phyloP scores from a whole-genome alignment of 2,113 vertebrate species.

The Onychostruthus taczanowskii region DNA sequence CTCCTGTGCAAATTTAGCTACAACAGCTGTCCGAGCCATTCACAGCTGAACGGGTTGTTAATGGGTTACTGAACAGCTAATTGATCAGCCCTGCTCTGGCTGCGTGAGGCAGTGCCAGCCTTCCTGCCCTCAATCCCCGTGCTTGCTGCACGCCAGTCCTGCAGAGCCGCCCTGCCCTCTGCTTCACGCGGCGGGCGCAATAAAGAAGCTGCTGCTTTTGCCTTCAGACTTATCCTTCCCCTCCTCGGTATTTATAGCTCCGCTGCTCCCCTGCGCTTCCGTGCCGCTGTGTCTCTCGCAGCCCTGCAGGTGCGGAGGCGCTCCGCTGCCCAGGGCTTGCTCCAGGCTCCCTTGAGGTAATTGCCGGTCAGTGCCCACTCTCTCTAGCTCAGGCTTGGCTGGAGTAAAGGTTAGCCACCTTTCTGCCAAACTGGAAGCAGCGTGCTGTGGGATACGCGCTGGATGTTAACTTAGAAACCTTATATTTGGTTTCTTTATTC shows the following conservation, averaged over 20 bases:
- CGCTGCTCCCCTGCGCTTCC: not conserved
- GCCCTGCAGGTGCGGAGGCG: not conserved
- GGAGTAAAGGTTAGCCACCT: not conserved
- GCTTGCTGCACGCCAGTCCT: not conserved
- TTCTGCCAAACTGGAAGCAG: not conserved
- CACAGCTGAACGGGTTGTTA: not conserved
- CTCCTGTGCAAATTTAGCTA: not conserved
- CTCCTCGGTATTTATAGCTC: not conserved
- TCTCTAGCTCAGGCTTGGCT: not conserved
- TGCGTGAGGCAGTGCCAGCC: not conserved
- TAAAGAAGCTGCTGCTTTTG: not conserved
- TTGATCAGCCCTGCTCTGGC: not conserved
- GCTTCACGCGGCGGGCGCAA: not conserved
- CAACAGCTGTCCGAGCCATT: not conserved
- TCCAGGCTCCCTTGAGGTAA: slow-evolving; percentile 25
- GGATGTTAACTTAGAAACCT: not conserved
- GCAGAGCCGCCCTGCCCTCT: not conserved
- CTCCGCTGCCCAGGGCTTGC: not conserved
- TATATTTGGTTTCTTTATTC: not conserved
- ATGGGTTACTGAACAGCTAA: not conserved
- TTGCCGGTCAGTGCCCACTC: slow-evolving; percentile 38
- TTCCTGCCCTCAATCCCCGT: not conserved
- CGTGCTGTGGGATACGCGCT: not conserved
- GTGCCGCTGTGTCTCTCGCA: not conserved
- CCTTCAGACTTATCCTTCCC: not conserved